Evolutionary conservation across 2,797 vertebrate genomes (phyloP).

Genomic region (Anabacerthia variegaticeps): DNA sequence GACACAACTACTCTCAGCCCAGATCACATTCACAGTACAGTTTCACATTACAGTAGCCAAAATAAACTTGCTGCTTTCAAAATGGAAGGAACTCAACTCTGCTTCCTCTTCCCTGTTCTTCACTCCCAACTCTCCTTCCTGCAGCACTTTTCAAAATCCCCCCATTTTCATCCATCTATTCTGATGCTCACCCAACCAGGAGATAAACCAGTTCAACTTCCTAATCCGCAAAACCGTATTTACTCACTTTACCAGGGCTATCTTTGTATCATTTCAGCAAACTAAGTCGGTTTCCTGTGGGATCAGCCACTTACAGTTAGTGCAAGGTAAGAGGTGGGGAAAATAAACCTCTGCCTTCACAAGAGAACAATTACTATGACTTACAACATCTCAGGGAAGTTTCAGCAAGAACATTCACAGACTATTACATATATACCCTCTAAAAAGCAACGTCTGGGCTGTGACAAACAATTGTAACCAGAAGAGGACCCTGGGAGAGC

Average conservation of each 20-base stretch:
- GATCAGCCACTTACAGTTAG: not conserved
- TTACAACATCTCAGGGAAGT: not conserved
- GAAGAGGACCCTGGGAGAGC: not conserved
- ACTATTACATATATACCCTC: not conserved
- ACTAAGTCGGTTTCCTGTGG: not conserved
- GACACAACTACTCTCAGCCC: not conserved
- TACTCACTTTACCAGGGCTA: not conserved
- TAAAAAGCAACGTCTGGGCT: not conserved
- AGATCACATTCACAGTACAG: not conserved
- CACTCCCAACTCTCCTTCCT: not conserved
- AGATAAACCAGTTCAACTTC: not conserved
- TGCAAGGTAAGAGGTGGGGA: not conserved
- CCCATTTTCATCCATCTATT: not conserved
- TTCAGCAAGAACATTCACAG: not conserved
- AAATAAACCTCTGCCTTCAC: not conserved
- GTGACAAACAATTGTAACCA: not conserved
- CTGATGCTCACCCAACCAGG: not conserved
- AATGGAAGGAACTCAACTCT: slow-evolving; percentile 51
- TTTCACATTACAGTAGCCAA: slow-evolving; percentile 59
- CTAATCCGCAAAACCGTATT: not conserved
- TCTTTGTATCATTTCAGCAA: not conserved
- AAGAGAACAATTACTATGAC: not conserved
- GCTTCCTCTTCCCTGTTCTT: slow-evolving; percentile 20
- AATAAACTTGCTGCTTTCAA: slow-evolving; percentile 58
- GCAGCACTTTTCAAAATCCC: not conserved